Base-by-base conservation (phyloP, 2,888 invertebrate species). In the Hyposoter didymator region DNA sequence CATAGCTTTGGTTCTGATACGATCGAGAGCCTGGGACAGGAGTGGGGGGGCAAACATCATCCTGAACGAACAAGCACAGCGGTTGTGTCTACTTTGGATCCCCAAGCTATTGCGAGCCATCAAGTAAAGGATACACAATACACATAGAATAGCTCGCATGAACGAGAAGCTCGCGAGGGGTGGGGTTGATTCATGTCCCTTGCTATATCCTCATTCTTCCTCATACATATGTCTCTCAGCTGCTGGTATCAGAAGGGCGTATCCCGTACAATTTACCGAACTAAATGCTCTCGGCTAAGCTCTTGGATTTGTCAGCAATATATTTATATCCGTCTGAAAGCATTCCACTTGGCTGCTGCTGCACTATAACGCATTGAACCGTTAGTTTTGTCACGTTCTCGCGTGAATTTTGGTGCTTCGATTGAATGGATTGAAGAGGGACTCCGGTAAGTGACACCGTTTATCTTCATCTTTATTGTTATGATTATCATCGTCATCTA, bases 101-200 rank as follows among this genome's bases (percentile, higher is more conserved):
- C 78, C 32, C 43, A 19, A 28, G 72, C 43, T 69, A n/a, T 49
- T 45, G 62, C 82, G 45, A 64, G 32, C 66, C 66, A 74, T 79
- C 78, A 49, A 64, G 70, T 19, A 62, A 75, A 74, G 80, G 66
- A 55, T 55, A 55, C 64, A 43, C 64, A 43, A 55, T 43, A 67
- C 62, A 67, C 62, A 73, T 45, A 45, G 73, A 80, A 83, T 67
- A 79, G 82, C 82, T 67, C 76, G 2, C n/a, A 39, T 43, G 62
- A 49, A 70, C 62, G 32, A 52, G 55, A 55, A 55, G 47, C 76
- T 55, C 22, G 19, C 55, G 55, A 59, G n/a, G 67, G n/a, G 74
- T 45, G 80, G 76, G 79, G 72, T 74, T 80, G 80, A 81, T 81
- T 85, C 83, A 78, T 83, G 83, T 80, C 82, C 72, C 66, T 67